Evolutionary conservation across 2,888 invertebrate species (phyloP).

Genomic region (Trissolcus brochymenae): DNA sequence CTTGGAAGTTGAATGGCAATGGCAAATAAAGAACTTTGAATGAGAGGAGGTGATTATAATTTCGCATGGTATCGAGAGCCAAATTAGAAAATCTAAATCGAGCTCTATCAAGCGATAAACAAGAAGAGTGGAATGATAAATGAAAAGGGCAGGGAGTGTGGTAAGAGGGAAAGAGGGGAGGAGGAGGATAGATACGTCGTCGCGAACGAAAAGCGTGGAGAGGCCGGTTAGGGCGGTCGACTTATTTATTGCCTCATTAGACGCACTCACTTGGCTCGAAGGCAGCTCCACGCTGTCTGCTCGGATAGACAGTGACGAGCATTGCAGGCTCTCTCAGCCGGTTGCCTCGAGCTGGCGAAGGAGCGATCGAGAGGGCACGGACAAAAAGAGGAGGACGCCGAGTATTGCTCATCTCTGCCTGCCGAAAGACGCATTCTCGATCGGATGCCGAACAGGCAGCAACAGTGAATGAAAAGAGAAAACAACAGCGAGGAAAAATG

Average conservation of each 20-base stretch:
- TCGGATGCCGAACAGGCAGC: slow-evolving; percentile 35
- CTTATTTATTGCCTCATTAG: slow-evolving; percentile 77
- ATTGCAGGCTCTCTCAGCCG: slow-evolving; percentile 54
- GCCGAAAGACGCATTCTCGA: slow-evolving; percentile 56
- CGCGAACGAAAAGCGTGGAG: slow-evolving; percentile 74
- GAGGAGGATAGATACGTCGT: slow-evolving; percentile 71
- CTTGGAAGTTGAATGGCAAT: background rate
- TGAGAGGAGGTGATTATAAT: background rate
- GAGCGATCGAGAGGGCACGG: slow-evolving; percentile 25
- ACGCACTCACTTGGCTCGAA: slow-evolving; percentile 75
- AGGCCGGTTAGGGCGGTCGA: slow-evolving; percentile 75
- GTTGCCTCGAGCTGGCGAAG: slow-evolving; percentile 10
- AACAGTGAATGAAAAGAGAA: slow-evolving; percentile 43
- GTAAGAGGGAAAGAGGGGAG: slow-evolving; percentile 23
- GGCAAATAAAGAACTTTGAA: background rate
- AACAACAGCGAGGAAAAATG: slow-evolving; percentile 41
- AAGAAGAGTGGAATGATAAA: slow-evolving; percentile 35
- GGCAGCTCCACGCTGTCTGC: slow-evolving; percentile 76
- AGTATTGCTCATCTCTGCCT: slow-evolving; percentile 33
- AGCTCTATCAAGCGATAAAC: slow-evolving; percentile 22
- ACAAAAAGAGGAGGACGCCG: slow-evolving; percentile 18
- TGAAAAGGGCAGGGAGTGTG: slow-evolving; percentile 18
- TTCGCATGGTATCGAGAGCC: background rate
- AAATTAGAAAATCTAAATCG: slow-evolving; percentile 24
- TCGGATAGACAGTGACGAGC: slow-evolving; percentile 76